A percentile compares a stretch with the other conserved stretches of the same genome.
Evolutionary conservation across 2,888 invertebrate genomes (phyloP).

Genomic region (Villa cingulata): DNA sequence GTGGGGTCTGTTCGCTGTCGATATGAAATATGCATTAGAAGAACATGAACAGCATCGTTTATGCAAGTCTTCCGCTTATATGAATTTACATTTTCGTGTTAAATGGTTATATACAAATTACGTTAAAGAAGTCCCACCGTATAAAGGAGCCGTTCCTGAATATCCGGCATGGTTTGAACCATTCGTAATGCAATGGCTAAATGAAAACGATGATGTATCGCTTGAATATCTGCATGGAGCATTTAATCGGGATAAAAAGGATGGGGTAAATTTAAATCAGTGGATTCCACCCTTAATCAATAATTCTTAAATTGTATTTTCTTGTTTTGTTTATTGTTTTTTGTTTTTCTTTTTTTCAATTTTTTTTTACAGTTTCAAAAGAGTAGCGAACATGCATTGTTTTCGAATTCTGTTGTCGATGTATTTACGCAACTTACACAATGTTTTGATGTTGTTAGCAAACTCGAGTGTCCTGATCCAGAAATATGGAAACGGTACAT

Average conservation of each 20-base stretch:
- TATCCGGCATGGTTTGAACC: slow-evolving; percentile 99
- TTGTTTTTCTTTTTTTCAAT: neutral
- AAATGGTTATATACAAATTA: slow-evolving; percentile 98
- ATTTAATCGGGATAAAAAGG: slow-evolving; percentile 92
- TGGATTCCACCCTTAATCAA: no score
- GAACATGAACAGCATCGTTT: slow-evolving; percentile 92
- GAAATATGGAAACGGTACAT: slow-evolving; percentile 98
- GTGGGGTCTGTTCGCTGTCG: slow-evolving; percentile 94
- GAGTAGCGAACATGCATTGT: slow-evolving; percentile 95
- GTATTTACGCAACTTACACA: slow-evolving; percentile 99
- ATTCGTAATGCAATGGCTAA: slow-evolving; percentile 99
- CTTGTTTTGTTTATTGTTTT: neutral
- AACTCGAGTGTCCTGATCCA: slow-evolving; percentile 97
- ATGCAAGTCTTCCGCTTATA: slow-evolving; percentile 97
- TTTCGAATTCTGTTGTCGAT: slow-evolving; percentile 98
- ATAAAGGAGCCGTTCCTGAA: slow-evolving; percentile 93
- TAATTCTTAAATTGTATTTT: neutral
- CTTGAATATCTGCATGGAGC: slow-evolving; percentile 97
- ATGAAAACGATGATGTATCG: slow-evolving; percentile 98
- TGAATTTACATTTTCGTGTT: slow-evolving; percentile 98
- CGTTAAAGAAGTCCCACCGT: slow-evolving; percentile 93
- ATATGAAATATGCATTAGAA: slow-evolving; percentile 94
- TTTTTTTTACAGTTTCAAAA: slow-evolving; percentile 74
- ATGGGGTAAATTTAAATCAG: slow-evolving; percentile 62
- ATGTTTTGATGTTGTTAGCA: slow-evolving; percentile 98